Conservation (phyloP, 2,888 invertebrate species). For the Mermis nigrescens region DNA sequence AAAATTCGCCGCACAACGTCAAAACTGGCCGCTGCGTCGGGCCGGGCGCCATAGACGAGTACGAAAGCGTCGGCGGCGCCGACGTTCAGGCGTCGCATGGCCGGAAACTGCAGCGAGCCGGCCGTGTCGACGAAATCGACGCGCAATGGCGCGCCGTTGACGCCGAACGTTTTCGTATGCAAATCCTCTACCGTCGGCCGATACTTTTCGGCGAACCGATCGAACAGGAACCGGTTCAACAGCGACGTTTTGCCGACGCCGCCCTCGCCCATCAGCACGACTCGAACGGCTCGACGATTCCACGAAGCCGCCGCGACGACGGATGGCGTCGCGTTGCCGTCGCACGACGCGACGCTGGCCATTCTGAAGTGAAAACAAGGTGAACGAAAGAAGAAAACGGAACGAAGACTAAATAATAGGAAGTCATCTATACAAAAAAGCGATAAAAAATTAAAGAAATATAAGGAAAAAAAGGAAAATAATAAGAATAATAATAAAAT, state of each 20-base stretch:
- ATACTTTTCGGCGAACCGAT: conserved; percentile 64
- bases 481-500: too few relatives aligned
- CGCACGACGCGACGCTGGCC: background rate
- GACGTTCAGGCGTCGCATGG: conserved; percentile 81
- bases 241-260: conserved; percentile 83
- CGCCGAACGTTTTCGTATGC: conserved; percentile 41
- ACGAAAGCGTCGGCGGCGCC: conserved; percentile 84
- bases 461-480: too few relatives aligned
- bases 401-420: too few relatives aligned
- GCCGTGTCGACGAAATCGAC: conserved; percentile 71
- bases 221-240: conserved; percentile 71
- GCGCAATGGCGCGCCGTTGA: conserved; percentile 37
- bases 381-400: too few relatives aligned
- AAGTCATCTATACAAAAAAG: too few relatives aligned
- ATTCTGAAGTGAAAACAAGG: background rate
- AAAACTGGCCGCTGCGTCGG: conserved; percentile 45
- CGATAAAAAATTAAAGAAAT: too few relatives aligned
- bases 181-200: conserved; percentile 82
- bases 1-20: background rate
- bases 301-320: background rate
- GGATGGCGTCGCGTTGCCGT: background rate
- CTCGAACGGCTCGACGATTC: background rate
- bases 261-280: conserved; percentile 56
- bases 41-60: conserved; percentile 66
- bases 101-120: conserved; percentile 65